Percentiles rank a stretch among this genome's conserved stretches.
These are phyloP conservation scores for Varecia variegata DNA, from an alignment of 2,797 vertebrate species.

Conservation along the genomic window DNA sequence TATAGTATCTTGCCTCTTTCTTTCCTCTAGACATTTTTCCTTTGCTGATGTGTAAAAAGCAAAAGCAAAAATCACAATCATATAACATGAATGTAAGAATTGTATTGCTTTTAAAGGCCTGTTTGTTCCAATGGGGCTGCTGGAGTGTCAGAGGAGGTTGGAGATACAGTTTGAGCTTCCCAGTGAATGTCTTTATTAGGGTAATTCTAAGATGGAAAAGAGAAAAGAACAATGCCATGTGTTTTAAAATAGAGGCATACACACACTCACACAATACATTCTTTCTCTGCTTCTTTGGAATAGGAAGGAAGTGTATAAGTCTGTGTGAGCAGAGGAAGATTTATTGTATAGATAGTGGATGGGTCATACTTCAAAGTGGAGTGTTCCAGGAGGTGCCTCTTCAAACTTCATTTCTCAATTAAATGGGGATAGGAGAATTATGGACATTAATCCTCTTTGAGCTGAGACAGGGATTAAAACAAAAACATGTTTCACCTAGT, in stretches of 20 bases:
- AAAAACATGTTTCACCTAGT: constrained; percentile 75
- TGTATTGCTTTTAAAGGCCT: neutral
- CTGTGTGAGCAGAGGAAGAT: neutral
- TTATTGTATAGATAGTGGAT: constrained; percentile 64
- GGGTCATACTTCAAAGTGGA: constrained; percentile 70
- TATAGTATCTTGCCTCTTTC: neutral
- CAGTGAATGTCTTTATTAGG: neutral
- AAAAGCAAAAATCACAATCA: neutral
- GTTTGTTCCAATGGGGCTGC: neutral
- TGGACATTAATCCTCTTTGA: constrained; percentile 67
- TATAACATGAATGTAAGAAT: neutral
- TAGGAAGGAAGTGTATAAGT: neutral
- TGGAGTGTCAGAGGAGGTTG: neutral
- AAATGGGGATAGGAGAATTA: constrained; percentile 74
- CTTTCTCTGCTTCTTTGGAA: neutral
- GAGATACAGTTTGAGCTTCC: neutral
- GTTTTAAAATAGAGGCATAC: neutral
- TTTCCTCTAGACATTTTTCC: neutral
- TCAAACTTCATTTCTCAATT: constrained; percentile 79
- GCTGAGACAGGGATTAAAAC: constrained; percentile 75
- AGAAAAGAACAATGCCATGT: neutral
- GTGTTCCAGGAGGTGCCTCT: constrained; percentile 69
- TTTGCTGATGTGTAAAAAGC: neutral
- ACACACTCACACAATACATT: neutral
- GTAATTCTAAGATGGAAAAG: neutral